Evolutionary conservation across 2,888 invertebrate genomes (phyloP).

Genomic region (Hesperia comma): DNA sequence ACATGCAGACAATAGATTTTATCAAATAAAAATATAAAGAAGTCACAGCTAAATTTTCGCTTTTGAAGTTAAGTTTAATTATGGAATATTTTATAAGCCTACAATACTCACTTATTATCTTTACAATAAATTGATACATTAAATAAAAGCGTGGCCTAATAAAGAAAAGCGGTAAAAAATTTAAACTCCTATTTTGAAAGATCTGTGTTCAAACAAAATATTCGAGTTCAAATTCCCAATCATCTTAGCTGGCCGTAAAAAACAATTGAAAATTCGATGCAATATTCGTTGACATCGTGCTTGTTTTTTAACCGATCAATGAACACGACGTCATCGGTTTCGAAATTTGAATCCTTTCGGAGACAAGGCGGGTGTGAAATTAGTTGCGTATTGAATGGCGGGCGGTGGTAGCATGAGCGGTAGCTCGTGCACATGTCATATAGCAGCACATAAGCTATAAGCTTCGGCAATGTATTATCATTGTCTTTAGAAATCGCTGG

Average conservation of each 20-base stretch:
- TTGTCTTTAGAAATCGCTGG: too few relatives aligned
- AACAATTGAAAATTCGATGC: not conserved
- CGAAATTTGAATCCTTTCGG: slow-evolving; percentile 67
- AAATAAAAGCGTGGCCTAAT: too few relatives aligned
- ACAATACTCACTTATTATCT: too few relatives aligned
- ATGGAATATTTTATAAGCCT: too few relatives aligned
- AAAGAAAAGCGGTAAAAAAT: too few relatives aligned
- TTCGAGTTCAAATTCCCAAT: not conserved
- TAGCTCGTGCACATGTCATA: not conserved
- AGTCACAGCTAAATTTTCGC: too few relatives aligned
- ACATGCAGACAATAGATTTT: too few relatives aligned
- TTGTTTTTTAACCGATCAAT: slow-evolving; percentile 40
- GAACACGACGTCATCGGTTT: slow-evolving; percentile 56
- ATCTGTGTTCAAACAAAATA: too few relatives aligned
- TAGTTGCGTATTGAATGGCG: slow-evolving; percentile 63
- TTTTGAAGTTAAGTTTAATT: too few relatives aligned
- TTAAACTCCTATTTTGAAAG: not conserved
- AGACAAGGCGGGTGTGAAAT: slow-evolving; percentile 69
- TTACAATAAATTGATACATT: too few relatives aligned
- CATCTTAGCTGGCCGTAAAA: not conserved
- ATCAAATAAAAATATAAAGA: too few relatives aligned
- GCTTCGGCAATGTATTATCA: too few relatives aligned
- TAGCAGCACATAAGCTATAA: not conserved
- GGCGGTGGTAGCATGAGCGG: slow-evolving; percentile 40
- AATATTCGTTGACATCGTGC: not conserved